Conservation (phyloP, 2,797 vertebrate genomes). For the Lagodon rhomboides region DNA sequence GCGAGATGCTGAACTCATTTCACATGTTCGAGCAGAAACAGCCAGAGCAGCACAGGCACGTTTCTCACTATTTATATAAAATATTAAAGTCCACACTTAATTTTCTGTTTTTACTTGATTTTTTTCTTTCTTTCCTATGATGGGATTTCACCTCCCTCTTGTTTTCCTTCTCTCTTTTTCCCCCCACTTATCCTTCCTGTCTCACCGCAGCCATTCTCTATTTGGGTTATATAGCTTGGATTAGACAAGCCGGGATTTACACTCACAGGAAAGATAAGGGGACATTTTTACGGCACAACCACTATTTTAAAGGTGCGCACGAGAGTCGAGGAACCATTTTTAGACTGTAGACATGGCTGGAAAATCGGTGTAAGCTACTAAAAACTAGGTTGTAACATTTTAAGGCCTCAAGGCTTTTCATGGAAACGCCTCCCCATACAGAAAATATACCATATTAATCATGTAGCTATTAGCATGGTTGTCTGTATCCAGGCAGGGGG, state of each 20-base stretch:
- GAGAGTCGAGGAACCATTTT: conserved; percentile 64
- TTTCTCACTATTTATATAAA: conserved; percentile 46
- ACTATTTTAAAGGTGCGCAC: conserved; percentile 66
- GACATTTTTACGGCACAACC: conserved; percentile 77
- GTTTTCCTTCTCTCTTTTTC: conserved; percentile 31
- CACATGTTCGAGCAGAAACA: conserved; percentile 10
- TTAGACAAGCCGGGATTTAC: conserved; percentile 75
- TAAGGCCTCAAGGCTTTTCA: conserved; percentile 73
- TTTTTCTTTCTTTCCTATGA: conserved; percentile 39
- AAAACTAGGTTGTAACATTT: conserved; percentile 79
- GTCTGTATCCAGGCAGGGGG: conserved; percentile 31
- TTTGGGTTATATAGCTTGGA: conserved; percentile 59
- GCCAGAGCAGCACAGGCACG: conserved; percentile 6
- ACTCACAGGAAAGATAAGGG: conserved; percentile 81
- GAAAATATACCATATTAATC: conserved; percentile 72
- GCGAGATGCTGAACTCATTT: conserved; percentile 9
- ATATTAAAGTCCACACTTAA: conserved; percentile 39
- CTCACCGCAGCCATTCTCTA: conserved; percentile 64
- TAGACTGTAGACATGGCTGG: conserved; percentile 76
- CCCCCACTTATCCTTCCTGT: conserved; percentile 59
- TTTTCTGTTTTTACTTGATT: conserved; percentile 44
- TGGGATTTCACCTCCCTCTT: conserved; percentile 51
- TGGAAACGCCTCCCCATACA: conserved; percentile 64
- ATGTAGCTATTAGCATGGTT: conserved; percentile 55
- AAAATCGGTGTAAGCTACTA: conserved; percentile 80